phyloP scores from a whole-genome alignment of 2,113 vertebrate genomes.

The Sus scrofa region T2T-Sscrofa CM000812.6:202867001-202867500 shows the following conservation, averaged over 20 bases:
- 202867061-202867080: background rate
- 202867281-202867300: background rate
- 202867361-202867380: background rate
- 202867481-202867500: background rate
- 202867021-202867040: background rate
- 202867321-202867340: background rate
- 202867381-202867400: constrained; percentile 17
- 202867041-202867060: background rate
- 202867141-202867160: background rate
- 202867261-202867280: background rate
- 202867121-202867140: accelerated
- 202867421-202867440: background rate
- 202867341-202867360: background rate
- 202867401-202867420: background rate
- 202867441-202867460: background rate
- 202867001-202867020: background rate
- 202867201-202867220: background rate
- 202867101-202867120: accelerated
- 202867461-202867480: background rate
- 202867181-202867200: background rate
- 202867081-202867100: background rate
- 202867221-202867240: background rate
- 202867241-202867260: background rate
- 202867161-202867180: background rate
- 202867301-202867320: background rate